Conservation (phyloP, 2,113 vertebrate species). For the Cacatua alba region DNA sequence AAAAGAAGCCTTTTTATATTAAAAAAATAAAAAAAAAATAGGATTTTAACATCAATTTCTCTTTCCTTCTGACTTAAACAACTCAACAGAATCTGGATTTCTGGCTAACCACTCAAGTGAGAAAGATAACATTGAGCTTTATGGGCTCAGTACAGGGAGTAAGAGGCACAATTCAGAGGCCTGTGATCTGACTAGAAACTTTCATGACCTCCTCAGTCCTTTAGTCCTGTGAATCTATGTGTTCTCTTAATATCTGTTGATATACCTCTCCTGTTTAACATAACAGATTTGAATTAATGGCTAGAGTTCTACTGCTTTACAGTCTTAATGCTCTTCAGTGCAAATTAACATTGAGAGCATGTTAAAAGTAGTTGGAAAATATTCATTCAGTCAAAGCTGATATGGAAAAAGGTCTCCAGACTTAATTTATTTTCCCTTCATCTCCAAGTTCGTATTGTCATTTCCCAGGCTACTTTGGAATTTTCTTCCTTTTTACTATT, state of each 20-base stretch:
- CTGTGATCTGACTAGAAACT: background rate
- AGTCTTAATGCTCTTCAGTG: background rate
- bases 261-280: background rate
- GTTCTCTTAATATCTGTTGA: background rate
- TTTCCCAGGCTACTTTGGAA: background rate
- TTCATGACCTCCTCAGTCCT: background rate
- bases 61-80: conserved; percentile 22
- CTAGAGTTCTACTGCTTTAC: background rate
- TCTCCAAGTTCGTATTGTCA: background rate
- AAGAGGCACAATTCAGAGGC: background rate
- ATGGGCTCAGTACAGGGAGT: background rate
- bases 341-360: background rate
- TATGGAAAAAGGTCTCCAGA: background rate
- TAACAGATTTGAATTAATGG: background rate
- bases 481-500: background rate
- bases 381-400: background rate
- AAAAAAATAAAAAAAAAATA: background rate
- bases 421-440: background rate
- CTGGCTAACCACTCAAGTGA: background rate
- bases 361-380: background rate
- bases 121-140: conserved; percentile 3
- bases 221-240: background rate
- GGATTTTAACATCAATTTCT: conserved; percentile 19
- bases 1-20: background rate
- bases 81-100: conserved; percentile 13